phyloP scores from a whole-genome alignment of 2,888 invertebrate genomes.

The Ophonus ardosiacus region DNA sequence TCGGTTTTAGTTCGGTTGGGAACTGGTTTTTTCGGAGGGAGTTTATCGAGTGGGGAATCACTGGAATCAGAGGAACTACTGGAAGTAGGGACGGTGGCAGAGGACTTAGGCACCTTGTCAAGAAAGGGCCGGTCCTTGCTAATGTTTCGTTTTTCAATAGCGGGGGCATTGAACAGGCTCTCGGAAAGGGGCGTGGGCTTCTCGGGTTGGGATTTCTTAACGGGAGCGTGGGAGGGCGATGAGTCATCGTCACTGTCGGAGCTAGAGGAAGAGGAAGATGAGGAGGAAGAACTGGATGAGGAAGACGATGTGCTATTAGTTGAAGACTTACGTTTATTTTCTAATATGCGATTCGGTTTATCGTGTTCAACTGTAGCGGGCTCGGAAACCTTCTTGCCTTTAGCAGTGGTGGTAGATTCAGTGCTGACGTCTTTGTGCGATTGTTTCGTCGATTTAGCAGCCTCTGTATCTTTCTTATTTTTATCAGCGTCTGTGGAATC shows the following conservation, averaged over 20 bases:
- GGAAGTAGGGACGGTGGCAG: conserved; percentile 81
- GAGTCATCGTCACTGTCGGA: conserved; percentile 80
- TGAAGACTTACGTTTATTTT: conserved; percentile 77
- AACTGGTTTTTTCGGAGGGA: conserved; percentile 67
- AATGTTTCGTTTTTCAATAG: conserved; percentile 73
- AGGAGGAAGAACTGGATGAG: conserved; percentile 75
- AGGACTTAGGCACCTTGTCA: conserved; percentile 86
- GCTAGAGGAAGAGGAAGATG: conserved; percentile 77
- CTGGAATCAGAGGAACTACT: conserved; percentile 80
- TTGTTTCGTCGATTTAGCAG: conserved; percentile 65
- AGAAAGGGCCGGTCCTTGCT: conserved; percentile 87
- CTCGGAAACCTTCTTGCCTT: conserved; percentile 66
- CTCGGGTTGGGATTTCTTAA: conserved; percentile 64
- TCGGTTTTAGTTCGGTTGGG: conserved; percentile 66
- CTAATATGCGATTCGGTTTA: conserved; percentile 72
- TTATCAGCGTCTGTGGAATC: conserved; percentile 72
- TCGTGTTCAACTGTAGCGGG: conserved; percentile 66
- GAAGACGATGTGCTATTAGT: conserved; percentile 79
- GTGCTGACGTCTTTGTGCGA: conserved; percentile 67
- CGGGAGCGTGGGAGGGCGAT: conserved; percentile 64
- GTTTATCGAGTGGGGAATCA: conserved; percentile 72
- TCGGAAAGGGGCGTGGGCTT: conserved; percentile 73
- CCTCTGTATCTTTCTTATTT: conserved; percentile 69
- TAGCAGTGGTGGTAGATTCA: conserved; percentile 63
- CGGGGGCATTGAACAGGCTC: conserved; percentile 71